Base-by-base conservation (phyloP, 1,140 invertebrate genomes). In the Magallana ariakensis region DNA sequence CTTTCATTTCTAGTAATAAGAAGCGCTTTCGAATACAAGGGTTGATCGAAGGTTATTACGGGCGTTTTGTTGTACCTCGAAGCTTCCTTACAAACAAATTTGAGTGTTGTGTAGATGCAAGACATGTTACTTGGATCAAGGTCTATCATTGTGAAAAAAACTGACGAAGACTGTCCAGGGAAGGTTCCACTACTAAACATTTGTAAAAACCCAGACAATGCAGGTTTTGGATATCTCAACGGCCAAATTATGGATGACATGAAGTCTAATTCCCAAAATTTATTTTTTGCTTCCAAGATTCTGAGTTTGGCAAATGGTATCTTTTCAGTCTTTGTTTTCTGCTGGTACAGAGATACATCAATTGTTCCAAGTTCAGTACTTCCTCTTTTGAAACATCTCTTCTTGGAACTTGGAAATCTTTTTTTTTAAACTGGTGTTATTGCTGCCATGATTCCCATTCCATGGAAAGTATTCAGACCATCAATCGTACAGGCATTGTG, bases 91-190 rank as follows among this genome's bases (percentile, higher is more conserved):
- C 70, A 83, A 13, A 93, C 87, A 88, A 92, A 92, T 19, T 85
- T 83, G 11, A 92, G 86, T 83, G 91, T 92, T 13, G 91, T 92
- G 58, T 91, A 91, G 5, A 93, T 89, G 84, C 92, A 94, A 9
- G 89, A 80, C 81, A 91, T 89, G 88, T 92, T 87, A 75, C 33
- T 33, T 33, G 33, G 33, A 33, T 33, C 33, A 33, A 33, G 33
- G 33, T 33, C 33, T 33, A 33, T 33, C 33, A 33, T 33, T 33
- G 33, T 1, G 33, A 33, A 33, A 33, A 33, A 33, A 33, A 33
- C 33, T 33, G 33, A 33, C 33, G 33, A 33, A 33, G 33, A 33
- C 33, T 33, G 33, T 33, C 33, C 33, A 33, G 33, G 33, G 33
- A 33, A 33, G 33, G 33, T 33, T 33, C 33, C 33, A 33, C 33